These are phyloP conservation scores for Herpailurus yagouaroundi DNA, from an alignment of 2,113 vertebrate species.

Conservation along the genomic window DNA sequence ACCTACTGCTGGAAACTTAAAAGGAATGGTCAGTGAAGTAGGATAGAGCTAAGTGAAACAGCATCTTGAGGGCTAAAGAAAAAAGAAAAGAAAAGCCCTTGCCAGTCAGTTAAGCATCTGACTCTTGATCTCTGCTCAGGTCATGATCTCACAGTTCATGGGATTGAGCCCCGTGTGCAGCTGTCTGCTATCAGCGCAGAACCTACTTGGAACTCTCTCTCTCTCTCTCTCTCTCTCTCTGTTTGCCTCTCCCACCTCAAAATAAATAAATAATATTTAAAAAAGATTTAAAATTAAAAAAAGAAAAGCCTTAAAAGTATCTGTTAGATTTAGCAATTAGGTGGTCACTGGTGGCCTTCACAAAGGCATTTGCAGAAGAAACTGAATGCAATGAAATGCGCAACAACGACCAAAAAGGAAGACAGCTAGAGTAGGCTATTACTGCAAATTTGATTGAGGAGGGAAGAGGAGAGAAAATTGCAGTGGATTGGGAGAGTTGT, in stretches of 20 bases:
- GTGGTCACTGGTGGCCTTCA: not conserved
- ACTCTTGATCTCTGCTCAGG: too few relatives aligned
- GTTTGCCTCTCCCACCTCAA: too few relatives aligned
- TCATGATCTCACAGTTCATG: too few relatives aligned
- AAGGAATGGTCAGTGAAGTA: not conserved
- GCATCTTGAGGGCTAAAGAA: not conserved
- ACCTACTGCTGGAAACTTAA: not conserved
- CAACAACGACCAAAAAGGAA: not conserved
- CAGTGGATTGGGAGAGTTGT: not conserved
- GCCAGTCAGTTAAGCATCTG: too few relatives aligned
- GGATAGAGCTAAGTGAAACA: not conserved
- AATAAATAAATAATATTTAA: too few relatives aligned
- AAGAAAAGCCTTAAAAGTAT: not conserved
- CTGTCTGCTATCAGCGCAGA: too few relatives aligned
- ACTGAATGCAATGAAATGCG: not conserved
- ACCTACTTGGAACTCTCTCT: too few relatives aligned
- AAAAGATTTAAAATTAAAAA: not conserved
- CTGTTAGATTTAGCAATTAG: not conserved
- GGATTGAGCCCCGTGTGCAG: too few relatives aligned
- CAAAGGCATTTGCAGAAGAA: not conserved
- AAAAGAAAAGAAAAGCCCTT: not conserved
- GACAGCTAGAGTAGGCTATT: not conserved
- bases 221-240: too few relatives aligned
- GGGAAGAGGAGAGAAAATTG: not conserved
- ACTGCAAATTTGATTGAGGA: not conserved